Base-by-base conservation (phyloP, 2,888 invertebrate species). In the Temnothorax ravouxi region DNA sequence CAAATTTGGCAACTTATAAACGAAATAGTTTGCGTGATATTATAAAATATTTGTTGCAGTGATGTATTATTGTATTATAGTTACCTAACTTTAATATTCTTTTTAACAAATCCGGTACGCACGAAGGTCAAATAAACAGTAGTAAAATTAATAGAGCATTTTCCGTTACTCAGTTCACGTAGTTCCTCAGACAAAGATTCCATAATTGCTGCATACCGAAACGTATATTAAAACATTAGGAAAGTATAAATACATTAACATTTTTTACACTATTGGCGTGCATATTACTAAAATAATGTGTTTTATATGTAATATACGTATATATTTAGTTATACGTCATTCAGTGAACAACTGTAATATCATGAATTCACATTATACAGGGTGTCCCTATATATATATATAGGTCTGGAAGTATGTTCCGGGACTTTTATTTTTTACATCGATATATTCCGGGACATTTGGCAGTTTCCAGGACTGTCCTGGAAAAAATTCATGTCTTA, bases 71-170 rank as follows among this genome's bases (percentile, higher is more conserved):
- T 21, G 18, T n/a, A n/a, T n/a, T 25, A 56, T 25, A 25, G 1
- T 21, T 64, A 75, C 64, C 47, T 47, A 0, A 47, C 21, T 62
- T 4, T 25, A 25, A 25, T 25, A 25, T 18, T 34, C 44, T 41
- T 15, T 29, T 29, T 2, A 1, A 0, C 4, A 44, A 0, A 1
- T 44, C 62, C 29, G 2, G 72, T 74, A 29, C 2, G 2, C 5
- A 74, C 29, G 6, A 61, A 2, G 4, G 0, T 0, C 1, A 41
- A 41, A 44, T n/a, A 61, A 44, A 74, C 6, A 1, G 74, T 74
- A 44, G 62, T 74, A 1, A 74, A 61, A 44, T 74, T 44, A 61
- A 74, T 91, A 11, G 80, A 44, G 2, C 44, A 74, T 41, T 61
- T 74, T 41, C 44, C n/a, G 0, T 61, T n/a, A 25, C 59, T 74